Conservation (phyloP, 2,888 invertebrate species). For the Dynastes grantii region DNA sequence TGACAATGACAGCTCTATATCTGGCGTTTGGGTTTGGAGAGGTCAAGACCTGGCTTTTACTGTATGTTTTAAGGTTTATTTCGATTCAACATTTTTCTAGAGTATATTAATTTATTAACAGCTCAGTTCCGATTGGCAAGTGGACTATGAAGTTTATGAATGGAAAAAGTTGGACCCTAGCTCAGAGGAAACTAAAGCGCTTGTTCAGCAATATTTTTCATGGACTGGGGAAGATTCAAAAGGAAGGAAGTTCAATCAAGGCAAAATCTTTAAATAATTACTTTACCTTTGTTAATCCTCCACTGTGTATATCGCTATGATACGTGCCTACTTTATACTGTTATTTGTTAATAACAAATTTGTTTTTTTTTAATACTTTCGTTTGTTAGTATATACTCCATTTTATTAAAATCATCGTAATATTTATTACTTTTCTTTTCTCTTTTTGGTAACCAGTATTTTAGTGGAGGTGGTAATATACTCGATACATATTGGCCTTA, state of each 20-base stretch:
- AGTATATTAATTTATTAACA: constrained; percentile 64
- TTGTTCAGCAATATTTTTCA: constrained; percentile 91
- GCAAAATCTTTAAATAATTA: constrained; percentile 93
- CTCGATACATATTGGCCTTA: constrained; percentile 30
- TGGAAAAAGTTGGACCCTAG: constrained; percentile 93
- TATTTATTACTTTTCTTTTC: constrained; percentile 13
- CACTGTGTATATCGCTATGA: constrained; percentile 30
- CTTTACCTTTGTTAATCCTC: constrained; percentile 33
- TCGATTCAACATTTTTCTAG: constrained; percentile 25
- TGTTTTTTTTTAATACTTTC: constrained; percentile 20
- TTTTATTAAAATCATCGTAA: constrained; percentile 23
- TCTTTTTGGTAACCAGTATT: constrained; percentile 14
- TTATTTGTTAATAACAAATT: constrained; percentile 38
- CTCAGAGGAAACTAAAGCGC: constrained; percentile 85
- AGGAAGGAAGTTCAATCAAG: constrained; percentile 97
- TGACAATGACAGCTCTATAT: constrained; percentile 93
- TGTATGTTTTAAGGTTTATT: constrained; percentile 68
- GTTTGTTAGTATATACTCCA: not conserved
- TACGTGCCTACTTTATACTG: constrained; percentile 41
- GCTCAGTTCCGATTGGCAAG: constrained; percentile 93
- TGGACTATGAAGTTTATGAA: constrained; percentile 96
- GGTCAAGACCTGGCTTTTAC: constrained; percentile 94
- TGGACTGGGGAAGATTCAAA: constrained; percentile 90
- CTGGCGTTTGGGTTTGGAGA: constrained; percentile 98
- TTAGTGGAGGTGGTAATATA: constrained; percentile 38